Evolutionary conservation across 2,888 invertebrate species (phyloP).

Genomic region (Scrobipalpa atriplicella): DNA sequence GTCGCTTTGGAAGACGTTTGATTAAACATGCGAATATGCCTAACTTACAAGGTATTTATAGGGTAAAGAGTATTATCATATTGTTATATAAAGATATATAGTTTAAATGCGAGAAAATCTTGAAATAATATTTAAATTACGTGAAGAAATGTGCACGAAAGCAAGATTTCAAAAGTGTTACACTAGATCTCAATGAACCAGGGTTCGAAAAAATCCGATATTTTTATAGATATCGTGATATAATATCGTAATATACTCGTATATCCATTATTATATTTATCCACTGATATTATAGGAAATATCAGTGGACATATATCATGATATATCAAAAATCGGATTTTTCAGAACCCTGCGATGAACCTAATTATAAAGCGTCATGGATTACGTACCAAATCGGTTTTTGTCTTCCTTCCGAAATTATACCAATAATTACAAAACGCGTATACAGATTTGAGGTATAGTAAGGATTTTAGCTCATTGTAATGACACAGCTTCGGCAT

Average conservation of each 20-base stretch:
- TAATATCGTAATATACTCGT: too few species aligned
- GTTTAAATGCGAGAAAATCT: conserved; percentile 40
- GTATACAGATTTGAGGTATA: conserved; percentile 18
- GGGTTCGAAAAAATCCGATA: too few species aligned
- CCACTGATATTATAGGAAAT: too few species aligned
- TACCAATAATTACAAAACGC: conserved; percentile 12
- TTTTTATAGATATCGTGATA: too few species aligned
- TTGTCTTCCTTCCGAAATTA: conserved; percentile 59
- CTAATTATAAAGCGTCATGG: conserved; percentile 82
- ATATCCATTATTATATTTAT: too few species aligned
- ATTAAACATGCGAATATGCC: conserved; percentile 75
- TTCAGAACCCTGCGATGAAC: too few species aligned
- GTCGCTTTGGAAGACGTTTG: conserved; percentile 82
- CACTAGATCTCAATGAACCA: conserved; percentile 76
- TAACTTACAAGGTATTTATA: conserved; percentile 70
- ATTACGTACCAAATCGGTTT: conserved; percentile 59
- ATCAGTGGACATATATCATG: too few species aligned
- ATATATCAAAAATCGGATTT: too few species aligned
- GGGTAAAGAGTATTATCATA: conserved; percentile 54
- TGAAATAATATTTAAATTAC: conserved; percentile 45
- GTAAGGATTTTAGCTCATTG: background rate
- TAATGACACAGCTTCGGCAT: background rate
- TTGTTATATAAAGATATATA: conserved; percentile 47
- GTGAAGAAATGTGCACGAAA: conserved; percentile 63
- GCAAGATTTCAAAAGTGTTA: conserved; percentile 65